Percentiles rank a stretch among this genome's conserved stretches.
These are phyloP conservation scores for Cephus rjabovi DNA, from an alignment of 2,888 invertebrate genomes.

Conservation along the genomic window DNA sequence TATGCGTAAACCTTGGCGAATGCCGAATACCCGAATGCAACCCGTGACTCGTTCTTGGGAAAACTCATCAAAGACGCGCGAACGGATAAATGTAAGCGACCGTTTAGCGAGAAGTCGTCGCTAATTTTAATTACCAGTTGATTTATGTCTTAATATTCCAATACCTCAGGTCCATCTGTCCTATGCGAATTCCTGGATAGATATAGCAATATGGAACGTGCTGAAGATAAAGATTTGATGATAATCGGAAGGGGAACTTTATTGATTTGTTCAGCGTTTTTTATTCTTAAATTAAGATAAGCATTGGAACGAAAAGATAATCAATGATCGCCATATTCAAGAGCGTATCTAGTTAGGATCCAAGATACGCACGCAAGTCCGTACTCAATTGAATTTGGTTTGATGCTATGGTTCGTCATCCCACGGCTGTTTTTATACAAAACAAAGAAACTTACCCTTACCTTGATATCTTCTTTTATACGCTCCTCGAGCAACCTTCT, in stretches of 20 bases:
- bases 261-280: neutral
- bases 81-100: slow-evolving; percentile 63
- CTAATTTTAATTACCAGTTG: slow-evolving; percentile 64
- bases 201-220: neutral
- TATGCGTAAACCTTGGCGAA: slow-evolving; percentile 58
- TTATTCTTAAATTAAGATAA: neutral
- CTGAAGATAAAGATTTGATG: neutral
- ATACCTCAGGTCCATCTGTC: neutral
- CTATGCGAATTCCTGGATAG: neutral
- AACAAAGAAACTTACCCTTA: slow-evolving; percentile 56
- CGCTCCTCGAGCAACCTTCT: neutral
- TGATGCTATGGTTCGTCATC: slow-evolving; percentile 56
- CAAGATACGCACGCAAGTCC: slow-evolving; percentile 16
- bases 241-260: neutral
- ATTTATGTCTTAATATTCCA: slow-evolving; percentile 47
- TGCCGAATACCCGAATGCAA: slow-evolving; percentile 24
- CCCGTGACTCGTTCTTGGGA: slow-evolving; percentile 45
- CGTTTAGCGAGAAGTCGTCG: slow-evolving; percentile 63
- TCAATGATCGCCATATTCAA: neutral
- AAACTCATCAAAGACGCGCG: slow-evolving; percentile 62
- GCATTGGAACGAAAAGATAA: neutral
- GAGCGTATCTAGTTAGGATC: neutral
- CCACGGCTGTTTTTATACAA: slow-evolving; percentile 58
- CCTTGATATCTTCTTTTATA: slow-evolving; percentile 36
- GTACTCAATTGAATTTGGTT: slow-evolving; percentile 50